phyloP scores from a whole-genome alignment of 2,113 vertebrate species.

The Cardinalis cardinalis region DNA sequence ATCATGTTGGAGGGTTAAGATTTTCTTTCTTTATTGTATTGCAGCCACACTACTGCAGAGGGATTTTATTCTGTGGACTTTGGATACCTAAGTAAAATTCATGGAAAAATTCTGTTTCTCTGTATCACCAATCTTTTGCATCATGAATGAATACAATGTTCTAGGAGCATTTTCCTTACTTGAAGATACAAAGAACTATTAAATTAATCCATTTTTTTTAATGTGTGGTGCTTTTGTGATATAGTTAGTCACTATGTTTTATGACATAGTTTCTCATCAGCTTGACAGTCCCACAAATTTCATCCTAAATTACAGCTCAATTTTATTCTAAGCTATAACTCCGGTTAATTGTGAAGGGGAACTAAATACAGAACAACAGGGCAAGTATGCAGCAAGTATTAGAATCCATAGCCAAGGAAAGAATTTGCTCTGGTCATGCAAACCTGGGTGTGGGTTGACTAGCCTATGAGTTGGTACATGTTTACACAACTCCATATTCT shows the following conservation, averaged over 20 bases:
- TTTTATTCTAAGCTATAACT: background rate
- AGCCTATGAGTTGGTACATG: accelerated
- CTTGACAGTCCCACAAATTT: background rate
- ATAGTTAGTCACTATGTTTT: background rate
- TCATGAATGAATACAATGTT: background rate
- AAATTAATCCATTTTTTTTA: background rate
- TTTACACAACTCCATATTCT: background rate
- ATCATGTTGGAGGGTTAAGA: background rate
- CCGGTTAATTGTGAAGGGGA: background rate
- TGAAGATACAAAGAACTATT: background rate
- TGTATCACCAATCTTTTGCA: background rate
- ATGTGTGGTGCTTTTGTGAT: background rate
- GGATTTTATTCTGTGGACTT: background rate
- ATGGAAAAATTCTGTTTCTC: background rate
- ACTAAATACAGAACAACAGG: background rate
- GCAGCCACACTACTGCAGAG: background rate
- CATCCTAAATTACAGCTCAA: background rate
- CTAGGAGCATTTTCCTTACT: background rate
- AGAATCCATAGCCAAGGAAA: background rate
- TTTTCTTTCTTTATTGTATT: background rate
- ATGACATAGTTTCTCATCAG: background rate
- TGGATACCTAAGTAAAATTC: background rate
- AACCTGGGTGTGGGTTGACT: background rate
- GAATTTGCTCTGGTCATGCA: background rate
- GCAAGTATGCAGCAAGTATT: background rate